These are phyloP conservation scores for Microplitis deprimator DNA, from an alignment of 2,888 invertebrate species.

Conservation along the genomic window DNA sequence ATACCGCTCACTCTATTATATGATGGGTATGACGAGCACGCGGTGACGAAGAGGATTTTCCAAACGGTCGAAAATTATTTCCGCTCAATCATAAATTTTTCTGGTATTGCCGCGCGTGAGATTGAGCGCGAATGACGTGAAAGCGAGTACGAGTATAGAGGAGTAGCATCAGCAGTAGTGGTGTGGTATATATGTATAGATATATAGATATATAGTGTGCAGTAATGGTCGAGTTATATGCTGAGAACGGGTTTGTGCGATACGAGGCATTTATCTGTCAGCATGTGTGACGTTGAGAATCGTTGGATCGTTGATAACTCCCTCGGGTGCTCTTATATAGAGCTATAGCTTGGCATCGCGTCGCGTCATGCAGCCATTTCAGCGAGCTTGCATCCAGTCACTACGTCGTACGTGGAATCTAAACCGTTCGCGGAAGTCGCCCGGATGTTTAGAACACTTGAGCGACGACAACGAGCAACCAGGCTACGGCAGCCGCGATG, in stretches of 20 bases:
- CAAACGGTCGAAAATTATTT: constrained; percentile 20
- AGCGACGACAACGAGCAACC: constrained; percentile 30
- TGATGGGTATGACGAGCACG: not conserved
- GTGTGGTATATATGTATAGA: not conserved
- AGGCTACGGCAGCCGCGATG: constrained; percentile 21
- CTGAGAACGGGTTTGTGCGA: not conserved
- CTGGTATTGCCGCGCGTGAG: not conserved
- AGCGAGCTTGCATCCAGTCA: constrained; percentile 23
- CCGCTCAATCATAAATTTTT: constrained; percentile 25
- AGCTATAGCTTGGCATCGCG: constrained; percentile 1
- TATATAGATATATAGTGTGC: not conserved
- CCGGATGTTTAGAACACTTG: constrained; percentile 36
- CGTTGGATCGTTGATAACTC: constrained; percentile 30
- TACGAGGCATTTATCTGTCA: constrained; percentile 9
- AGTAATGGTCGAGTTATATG: constrained; percentile 7
- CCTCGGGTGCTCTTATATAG: constrained; percentile 17
- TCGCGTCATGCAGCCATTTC: constrained; percentile 24
- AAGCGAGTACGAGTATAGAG: not conserved
- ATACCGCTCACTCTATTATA: not conserved
- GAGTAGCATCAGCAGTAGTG: not conserved
- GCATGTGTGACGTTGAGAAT: constrained; percentile 13
- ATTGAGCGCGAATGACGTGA: not conserved
- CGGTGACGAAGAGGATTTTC: constrained; percentile 4
- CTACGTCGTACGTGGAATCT: constrained; percentile 22
- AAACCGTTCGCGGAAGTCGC: constrained; percentile 30